Percentiles rank a stretch among this genome's conserved stretches.
Evolutionary conservation across 2,797 vertebrate species (phyloP).

Genomic region (Liasis olivaceus): DNA sequence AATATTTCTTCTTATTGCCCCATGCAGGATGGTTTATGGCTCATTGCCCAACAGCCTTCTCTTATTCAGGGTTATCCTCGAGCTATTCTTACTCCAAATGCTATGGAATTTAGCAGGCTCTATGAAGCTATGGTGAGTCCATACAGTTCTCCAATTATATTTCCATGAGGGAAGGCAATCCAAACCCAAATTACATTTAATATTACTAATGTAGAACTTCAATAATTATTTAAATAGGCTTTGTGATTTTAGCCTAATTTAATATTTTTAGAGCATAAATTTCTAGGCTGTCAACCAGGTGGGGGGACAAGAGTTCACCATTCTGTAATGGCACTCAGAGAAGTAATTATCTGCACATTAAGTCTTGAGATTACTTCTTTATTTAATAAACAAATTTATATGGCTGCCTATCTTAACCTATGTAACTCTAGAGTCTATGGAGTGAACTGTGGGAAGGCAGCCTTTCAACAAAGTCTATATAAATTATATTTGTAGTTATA

Average conservation of each 20-base stretch:
- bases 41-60: slow-evolving; percentile 89
- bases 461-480: background rate
- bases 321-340: background rate
- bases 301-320: background rate
- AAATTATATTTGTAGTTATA: background rate
- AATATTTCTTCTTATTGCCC: slow-evolving; percentile 39
- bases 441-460: background rate
- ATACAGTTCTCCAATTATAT: background rate
- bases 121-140: slow-evolving; percentile 90
- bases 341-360: background rate
- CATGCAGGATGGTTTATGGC: slow-evolving; percentile 93
- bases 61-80: slow-evolving; percentile 91
- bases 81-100: slow-evolving; percentile 94
- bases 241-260: background rate
- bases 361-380: background rate
- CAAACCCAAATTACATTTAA: background rate
- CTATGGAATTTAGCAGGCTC: slow-evolving; percentile 91
- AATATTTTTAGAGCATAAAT: background rate
- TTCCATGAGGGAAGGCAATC: background rate
- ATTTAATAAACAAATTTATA: background rate
- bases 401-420: background rate
- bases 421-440: background rate
- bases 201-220: background rate
- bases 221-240: background rate
- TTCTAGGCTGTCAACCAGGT: background rate